Base-by-base conservation (phyloP, 2,113 vertebrate genomes). In the Indri indri region DNA sequence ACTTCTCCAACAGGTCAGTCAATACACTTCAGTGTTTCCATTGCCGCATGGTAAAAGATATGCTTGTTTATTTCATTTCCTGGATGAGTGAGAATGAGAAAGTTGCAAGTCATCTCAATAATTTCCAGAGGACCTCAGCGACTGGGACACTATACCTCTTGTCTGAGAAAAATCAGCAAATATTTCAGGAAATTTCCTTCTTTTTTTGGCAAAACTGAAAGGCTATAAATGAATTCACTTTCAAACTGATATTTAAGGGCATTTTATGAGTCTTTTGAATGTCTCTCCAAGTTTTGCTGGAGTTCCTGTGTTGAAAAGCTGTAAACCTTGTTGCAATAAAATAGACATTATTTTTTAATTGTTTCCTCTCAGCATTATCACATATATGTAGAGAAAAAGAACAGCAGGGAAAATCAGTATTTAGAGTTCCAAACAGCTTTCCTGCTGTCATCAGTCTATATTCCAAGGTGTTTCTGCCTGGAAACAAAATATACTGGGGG, bases 181-280 rank as follows among this genome's bases (percentile, higher is more conserved):
- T 13, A 10, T 94, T 94, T 85, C 73, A 76, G 93, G 52, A 76
- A 93, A 95, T 84, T 20, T 92, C 84, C 91, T n/a, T n/a, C 12
- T 34, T 13, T 83, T 97, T 97, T 94, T 97, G 96, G 97, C 84
- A 96, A 80, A 54, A 89, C 74, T 74, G 8, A 14, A 71, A 83
- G 85, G 80, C 96, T 97, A 88, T 92, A 96, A 95, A 97, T 86
- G 90, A 97, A 97, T 95, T 98, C 52, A 52, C 96, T 98, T 95
- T 97, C 97, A 97, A 98, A 71, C 22, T 93, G 90, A 82, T 96
- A 92, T 97, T 97, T 98, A 61, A 97, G 94, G 92, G 14, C 76
- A 95, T 97, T 98, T 98, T 84, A 90, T 96, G 94, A 97, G 93
- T 88, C 97, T 98, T 96, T 76, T 88, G 90, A 45, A 92, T 97